Conservation (phyloP, 2,888 invertebrate genomes). For the Eupithecia inturbata region DNA sequence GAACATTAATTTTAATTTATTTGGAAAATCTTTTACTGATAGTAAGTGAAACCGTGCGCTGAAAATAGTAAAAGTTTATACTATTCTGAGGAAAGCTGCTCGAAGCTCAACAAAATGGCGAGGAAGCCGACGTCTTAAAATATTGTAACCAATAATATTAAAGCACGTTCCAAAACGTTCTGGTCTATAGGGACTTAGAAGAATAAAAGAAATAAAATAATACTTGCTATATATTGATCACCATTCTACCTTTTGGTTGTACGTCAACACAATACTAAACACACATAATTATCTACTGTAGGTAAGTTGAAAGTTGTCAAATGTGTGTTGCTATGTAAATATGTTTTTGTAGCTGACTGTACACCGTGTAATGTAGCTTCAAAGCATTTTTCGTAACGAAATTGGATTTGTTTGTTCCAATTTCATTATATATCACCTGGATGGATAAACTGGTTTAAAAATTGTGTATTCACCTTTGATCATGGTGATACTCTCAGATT, state of each 20-base stretch:
- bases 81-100: neutral
- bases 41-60: neutral
- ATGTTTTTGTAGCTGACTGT: conserved; percentile 8
- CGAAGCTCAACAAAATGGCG: neutral
- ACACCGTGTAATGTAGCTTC: conserved; percentile 17
- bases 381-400: conserved; percentile 24
- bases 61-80: neutral
- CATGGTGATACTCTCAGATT: neutral
- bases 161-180: neutral
- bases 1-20: too few species aligned
- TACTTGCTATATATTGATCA: neutral
- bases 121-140: neutral
- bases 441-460: conserved; percentile 20
- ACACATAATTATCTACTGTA: too few species aligned
- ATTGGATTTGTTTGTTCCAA: conserved; percentile 27
- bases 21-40: too few species aligned
- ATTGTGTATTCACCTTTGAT: conserved; percentile 19
- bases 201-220: too few species aligned
- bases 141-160: neutral
- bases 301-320: conserved; percentile 1
- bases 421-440: conserved; percentile 5
- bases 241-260: neutral
- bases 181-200: neutral
- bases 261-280: too few species aligned
- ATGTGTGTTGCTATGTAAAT: neutral